Evolutionary conservation across 2,113 vertebrate genomes (phyloP).

Genomic region (Chiloscyllium plagiosum): DNA sequence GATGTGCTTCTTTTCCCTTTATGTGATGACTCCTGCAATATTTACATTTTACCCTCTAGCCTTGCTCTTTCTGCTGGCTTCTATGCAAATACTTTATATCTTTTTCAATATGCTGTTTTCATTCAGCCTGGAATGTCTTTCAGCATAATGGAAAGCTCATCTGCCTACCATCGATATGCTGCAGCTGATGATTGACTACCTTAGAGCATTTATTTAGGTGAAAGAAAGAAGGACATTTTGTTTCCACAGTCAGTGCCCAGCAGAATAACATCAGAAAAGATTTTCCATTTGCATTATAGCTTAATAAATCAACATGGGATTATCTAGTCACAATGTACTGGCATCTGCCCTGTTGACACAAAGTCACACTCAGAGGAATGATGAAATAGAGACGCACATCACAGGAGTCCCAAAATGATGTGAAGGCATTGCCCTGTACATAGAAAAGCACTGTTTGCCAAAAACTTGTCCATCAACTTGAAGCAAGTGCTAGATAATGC

Average conservation of each 20-base stretch:
- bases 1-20: too few species aligned
- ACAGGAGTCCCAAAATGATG: too few species aligned
- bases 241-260: background rate
- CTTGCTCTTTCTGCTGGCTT: too few species aligned
- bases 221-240: background rate
- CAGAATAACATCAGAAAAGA: background rate
- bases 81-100: too few species aligned
- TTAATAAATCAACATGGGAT: background rate
- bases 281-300: background rate
- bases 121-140: too few species aligned
- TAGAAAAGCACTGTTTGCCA: background rate
- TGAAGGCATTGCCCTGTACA: background rate
- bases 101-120: too few species aligned
- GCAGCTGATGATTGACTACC: too few species aligned
- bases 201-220: background rate
- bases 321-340: background rate
- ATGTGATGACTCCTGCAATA: too few species aligned
- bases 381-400: background rate
- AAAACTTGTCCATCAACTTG: background rate
- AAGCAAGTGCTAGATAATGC: background rate
- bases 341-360: background rate
- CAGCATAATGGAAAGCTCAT: too few species aligned
- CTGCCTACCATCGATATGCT: too few species aligned
- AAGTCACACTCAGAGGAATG: background rate
- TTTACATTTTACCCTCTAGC: too few species aligned